phyloP scores from a whole-genome alignment of 1,140 invertebrate species.

The Prorops nasuta region DNA sequence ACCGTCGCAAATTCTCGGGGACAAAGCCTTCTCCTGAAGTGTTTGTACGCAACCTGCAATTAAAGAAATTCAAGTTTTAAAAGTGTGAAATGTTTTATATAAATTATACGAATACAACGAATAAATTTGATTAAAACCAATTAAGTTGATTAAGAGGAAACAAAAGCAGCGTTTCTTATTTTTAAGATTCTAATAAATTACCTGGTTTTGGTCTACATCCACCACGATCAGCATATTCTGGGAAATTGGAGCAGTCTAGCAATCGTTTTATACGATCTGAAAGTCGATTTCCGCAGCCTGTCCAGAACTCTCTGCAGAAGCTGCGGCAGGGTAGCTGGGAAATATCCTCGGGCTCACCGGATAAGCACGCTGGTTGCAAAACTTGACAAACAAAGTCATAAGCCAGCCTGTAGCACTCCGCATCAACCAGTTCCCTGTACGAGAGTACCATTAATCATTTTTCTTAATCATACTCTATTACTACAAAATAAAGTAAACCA shows the following conservation, averaged over 20 bases:
- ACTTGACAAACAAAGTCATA: constrained; percentile 84
- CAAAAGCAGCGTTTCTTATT: background rate
- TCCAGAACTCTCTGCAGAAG: constrained; percentile 83
- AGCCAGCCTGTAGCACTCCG: constrained; percentile 81
- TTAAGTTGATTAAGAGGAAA: too few species aligned
- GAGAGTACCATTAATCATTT: constrained; percentile 11
- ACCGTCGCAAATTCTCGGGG: constrained; percentile 79
- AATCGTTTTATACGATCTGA: constrained; percentile 67
- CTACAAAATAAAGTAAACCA: too few species aligned
- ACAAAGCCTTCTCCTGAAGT: constrained; percentile 69
- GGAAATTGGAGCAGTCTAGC: constrained; percentile 79
- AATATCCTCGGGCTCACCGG: constrained; percentile 54
- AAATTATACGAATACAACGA: too few species aligned
- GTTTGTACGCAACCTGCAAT: constrained; percentile 67
- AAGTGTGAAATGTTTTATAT: too few species aligned
- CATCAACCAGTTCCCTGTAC: constrained; percentile 80
- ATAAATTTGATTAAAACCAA: too few species aligned
- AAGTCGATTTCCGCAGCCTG: constrained; percentile 74
- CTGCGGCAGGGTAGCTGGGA: constrained; percentile 74
- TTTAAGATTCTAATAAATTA: constrained; percentile 37
- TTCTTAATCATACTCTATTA: too few species aligned
- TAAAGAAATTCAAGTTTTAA: constrained; percentile 5
- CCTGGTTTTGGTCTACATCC: constrained; percentile 76
- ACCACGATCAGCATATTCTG: constrained; percentile 71
- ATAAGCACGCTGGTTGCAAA: constrained; percentile 74